Evolutionary conservation across 2,888 invertebrate species (phyloP).

Genomic region (Selenia dentaria): DNA sequence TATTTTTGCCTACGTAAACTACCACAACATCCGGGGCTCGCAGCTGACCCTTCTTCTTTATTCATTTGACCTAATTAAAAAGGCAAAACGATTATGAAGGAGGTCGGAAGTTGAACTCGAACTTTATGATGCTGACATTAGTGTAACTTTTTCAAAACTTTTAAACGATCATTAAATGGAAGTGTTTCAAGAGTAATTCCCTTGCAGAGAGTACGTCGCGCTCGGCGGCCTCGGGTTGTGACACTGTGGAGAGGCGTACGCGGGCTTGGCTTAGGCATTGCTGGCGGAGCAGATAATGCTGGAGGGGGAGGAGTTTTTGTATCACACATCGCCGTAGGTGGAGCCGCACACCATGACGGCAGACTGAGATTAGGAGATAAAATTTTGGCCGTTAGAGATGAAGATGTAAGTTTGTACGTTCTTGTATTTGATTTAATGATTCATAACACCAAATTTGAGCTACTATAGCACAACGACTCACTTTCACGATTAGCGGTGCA

Average conservation of each 20-base stretch:
- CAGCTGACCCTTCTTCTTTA: background rate
- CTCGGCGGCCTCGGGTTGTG: constrained; percentile 73
- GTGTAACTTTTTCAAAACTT: constrained; percentile 15
- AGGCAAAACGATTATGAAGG: constrained; percentile 12
- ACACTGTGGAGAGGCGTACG: constrained; percentile 74
- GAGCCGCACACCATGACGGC: constrained; percentile 77
- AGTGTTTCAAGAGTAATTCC: constrained; percentile 22
- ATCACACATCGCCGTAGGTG: constrained; percentile 78
- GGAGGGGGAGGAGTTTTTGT: constrained; percentile 79
- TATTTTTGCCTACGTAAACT: background rate
- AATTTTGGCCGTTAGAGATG: constrained; percentile 78
- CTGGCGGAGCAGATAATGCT: constrained; percentile 78
- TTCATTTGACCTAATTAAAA: constrained; percentile 17
- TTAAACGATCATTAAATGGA: constrained; percentile 15
- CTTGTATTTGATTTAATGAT: no score
- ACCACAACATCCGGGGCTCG: constrained; percentile 1
- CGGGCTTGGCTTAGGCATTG: constrained; percentile 76
- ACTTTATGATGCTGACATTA: constrained; percentile 18
- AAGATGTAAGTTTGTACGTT: constrained; percentile 74
- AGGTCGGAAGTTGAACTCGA: constrained; percentile 2
- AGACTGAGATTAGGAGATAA: constrained; percentile 79
- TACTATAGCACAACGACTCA: no score
- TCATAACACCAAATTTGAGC: no score
- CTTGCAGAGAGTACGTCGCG: constrained; percentile 69
- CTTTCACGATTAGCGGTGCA: no score